Evolutionary conservation across 1,140 invertebrate genomes (phyloP).

Genomic region (Archivesica marissinica): DNA sequence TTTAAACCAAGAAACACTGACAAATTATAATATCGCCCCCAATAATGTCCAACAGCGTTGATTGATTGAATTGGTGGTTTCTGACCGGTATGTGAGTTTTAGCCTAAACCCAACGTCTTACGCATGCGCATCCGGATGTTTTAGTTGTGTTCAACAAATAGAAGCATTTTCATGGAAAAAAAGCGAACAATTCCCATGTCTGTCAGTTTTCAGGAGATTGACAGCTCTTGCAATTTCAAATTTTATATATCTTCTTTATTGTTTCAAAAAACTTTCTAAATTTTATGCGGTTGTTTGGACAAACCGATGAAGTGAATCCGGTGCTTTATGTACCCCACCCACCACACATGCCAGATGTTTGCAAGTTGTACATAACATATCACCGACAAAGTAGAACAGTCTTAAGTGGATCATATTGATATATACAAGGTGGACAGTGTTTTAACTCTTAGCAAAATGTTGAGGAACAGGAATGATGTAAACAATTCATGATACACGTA

Average conservation of each 20-base stretch:
- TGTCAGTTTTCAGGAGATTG: neutral
- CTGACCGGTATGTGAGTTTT: no score
- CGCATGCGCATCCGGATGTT: constrained; percentile 55
- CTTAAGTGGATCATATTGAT: no score
- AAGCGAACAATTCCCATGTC: neutral
- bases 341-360: neutral
- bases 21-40: no score
- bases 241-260: neutral
- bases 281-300: neutral
- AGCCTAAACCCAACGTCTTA: constrained; percentile 10
- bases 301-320: neutral
- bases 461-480: no score
- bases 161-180: constrained; percentile 6
- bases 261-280: neutral
- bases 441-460: no score
- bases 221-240: constrained; percentile 24
- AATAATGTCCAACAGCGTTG: no score
- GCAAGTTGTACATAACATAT: no score
- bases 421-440: no score
- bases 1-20: no score
- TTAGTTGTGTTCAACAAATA: constrained; percentile 23
- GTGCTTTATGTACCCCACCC: neutral
- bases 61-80: no score
- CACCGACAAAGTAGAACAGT: no score
- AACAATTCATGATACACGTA: no score